Evolutionary conservation across 2,113 vertebrate species (phyloP), one percentile per base, ranked within the genome.

Genomic region (Hippocampus barbouri): DNA sequence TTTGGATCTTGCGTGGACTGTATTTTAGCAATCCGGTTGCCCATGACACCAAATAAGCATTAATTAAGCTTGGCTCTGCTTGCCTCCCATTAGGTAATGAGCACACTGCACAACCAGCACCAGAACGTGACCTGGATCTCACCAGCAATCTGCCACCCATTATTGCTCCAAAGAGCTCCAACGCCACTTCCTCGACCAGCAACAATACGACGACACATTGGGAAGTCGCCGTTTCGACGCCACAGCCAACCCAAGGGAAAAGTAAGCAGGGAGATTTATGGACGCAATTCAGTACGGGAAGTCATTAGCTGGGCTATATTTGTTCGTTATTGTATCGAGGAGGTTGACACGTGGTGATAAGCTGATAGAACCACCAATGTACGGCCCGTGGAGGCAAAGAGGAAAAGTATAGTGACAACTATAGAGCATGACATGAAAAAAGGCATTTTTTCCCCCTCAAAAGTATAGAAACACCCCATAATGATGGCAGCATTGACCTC

Each of bases 11-110:
- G 21, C 20, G 6, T 38, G 27, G 2, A 9, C 12, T 21, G 34
- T 43, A 16, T 61, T 18, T 60, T 16, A 64, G 43, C 12, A 68
- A 76, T 65, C 56, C 18, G 61, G 20, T 61, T 62, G 27, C 69
- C 71, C 51, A 69, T 60, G 54, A 71, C 53, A 71, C 41, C 21
- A 23, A 69, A 25, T 66, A 60, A 63, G 72, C 49, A 56, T 34
- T 69, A 69, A 64, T 49, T 12, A 38, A 21, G 34, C 62, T 8
- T 63, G 66, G 60, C 66, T 15, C 38, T 72, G 51, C 69, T 41
- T 18, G 64, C 40, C 43, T 61, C 61, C 62, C n/a, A 12, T 62
- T 62, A 83, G 79, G 2, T 41, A 47, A 15, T 0, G 16, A 0
- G 7, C 21, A 21, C 1, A 0, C 1, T 21, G 4, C 43, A 0